Conservation (phyloP, 1,140 invertebrate genomes). For the Neodiprion fabricii region DNA sequence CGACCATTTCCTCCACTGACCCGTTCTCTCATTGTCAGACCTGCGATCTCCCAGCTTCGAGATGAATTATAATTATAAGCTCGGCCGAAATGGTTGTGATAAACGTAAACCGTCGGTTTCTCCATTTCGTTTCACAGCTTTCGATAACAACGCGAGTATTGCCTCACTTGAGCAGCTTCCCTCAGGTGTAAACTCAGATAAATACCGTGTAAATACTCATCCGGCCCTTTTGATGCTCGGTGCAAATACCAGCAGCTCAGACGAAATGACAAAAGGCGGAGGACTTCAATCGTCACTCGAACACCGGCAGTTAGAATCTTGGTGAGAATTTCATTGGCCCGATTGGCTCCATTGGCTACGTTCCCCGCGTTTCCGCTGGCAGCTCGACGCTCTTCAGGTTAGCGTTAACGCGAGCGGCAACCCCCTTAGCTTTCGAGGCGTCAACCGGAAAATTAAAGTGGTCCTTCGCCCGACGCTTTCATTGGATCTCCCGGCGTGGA, state of each 20-base stretch:
- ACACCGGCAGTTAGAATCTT: not conserved
- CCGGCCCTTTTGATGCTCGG: not conserved
- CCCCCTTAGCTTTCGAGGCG: conserved; percentile 24
- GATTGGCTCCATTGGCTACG: not conserved
- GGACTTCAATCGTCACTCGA: not conserved
- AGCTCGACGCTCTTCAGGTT: conserved; percentile 2
- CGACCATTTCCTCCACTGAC: no score
- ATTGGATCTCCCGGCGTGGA: not conserved
- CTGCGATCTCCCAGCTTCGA: not conserved
- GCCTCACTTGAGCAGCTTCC: no score
- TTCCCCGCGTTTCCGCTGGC: not conserved
- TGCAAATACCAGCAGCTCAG: not conserved
- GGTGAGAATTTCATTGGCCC: not conserved
- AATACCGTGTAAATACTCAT: no score
- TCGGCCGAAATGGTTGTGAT: no score
- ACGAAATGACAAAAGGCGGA: not conserved
- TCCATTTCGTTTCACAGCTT: no score
- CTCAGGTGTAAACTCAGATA: no score
- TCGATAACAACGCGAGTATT: no score
- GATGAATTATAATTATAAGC: no score
- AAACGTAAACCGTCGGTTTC: no score
- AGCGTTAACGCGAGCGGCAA: conserved; percentile 25
- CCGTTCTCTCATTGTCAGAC: not conserved
- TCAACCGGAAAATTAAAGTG: conserved; percentile 50
- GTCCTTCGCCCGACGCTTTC: conserved; percentile 24